Percentiles rank a stretch among this genome's conserved stretches.
Conservation (phyloP, 2,113 vertebrate species). For the Dryoscopus gambensis region DNA sequence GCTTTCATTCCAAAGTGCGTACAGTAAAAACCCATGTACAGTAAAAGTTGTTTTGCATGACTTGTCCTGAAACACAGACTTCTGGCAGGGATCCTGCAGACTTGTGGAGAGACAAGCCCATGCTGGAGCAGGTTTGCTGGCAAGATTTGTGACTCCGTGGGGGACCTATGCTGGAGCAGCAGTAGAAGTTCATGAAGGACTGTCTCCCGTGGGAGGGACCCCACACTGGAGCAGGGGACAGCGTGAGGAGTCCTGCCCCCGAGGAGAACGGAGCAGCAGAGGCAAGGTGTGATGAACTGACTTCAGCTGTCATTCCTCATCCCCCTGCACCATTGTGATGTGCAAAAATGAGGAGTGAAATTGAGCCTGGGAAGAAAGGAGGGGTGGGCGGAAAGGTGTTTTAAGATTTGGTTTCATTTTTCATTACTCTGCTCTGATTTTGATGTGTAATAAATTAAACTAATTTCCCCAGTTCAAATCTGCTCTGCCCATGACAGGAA, state of each 20-base stretch:
- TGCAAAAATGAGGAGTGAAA: background rate
- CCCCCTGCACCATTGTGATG: background rate
- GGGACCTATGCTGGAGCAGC: rapidly evolving
- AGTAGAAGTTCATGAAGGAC: background rate
- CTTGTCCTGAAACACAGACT: background rate
- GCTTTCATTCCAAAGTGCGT: background rate
- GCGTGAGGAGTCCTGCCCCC: background rate
- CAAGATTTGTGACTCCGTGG: background rate
- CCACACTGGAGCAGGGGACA: background rate
- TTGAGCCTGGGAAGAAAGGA: background rate
- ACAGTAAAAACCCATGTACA: background rate
- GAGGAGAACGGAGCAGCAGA: background rate
- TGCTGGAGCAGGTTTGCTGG: background rate
- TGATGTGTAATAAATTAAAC: background rate
- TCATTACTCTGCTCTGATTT: background rate
- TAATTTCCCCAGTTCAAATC: background rate
- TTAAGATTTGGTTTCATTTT: background rate
- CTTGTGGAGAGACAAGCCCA: background rate
- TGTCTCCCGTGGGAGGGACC: background rate
- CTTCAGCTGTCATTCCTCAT: background rate
- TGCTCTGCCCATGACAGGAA: background rate
- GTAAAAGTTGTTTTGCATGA: background rate
- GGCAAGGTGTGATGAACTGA: background rate
- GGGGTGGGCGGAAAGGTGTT: rapidly evolving
- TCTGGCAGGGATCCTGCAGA: background rate